phyloP scores from a whole-genome alignment of 1,140 invertebrate species.

The Chlorops oryzae region DNA sequence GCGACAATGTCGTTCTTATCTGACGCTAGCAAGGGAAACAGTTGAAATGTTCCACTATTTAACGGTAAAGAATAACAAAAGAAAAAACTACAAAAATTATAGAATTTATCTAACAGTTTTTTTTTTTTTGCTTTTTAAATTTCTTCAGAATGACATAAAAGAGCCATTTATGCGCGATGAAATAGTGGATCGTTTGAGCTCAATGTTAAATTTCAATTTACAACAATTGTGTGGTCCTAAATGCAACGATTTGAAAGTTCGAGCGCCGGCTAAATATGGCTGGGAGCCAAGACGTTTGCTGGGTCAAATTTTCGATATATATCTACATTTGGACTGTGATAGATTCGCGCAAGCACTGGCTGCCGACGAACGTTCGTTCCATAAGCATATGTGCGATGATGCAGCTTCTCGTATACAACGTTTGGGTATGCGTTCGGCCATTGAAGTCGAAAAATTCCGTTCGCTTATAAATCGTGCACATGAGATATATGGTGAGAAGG shows the following conservation, averaged over 20 bases:
- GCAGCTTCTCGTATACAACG: conserved; percentile 75
- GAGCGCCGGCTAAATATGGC: conserved; percentile 88
- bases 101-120: neutral
- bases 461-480: conserved; percentile 74
- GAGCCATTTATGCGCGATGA: conserved; percentile 90
- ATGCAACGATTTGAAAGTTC: conserved; percentile 96
- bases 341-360: conserved; percentile 84
- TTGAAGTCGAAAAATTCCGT: conserved; percentile 79
- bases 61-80: conserved; percentile 60
- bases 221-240: conserved; percentile 96
- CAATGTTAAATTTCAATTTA: conserved; percentile 97
- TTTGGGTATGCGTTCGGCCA: conserved; percentile 72
- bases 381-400: conserved; percentile 85
- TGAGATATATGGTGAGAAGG: conserved; percentile 56
- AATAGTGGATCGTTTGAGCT: conserved; percentile 85
- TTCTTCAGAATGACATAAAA: conserved; percentile 64
- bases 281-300: conserved; percentile 91
- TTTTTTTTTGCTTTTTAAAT: neutral
- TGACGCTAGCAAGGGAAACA: conserved; percentile 90
- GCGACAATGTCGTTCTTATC: conserved; percentile 88
- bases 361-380: conserved; percentile 90
- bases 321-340: conserved; percentile 90
- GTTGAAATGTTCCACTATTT: conserved; percentile 98
- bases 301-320: conserved; percentile 91
- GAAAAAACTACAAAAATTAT: neutral